phyloP scores from a whole-genome alignment of 92 coral and sea anemone species.

The Epizoanthus stellaris region DNA sequence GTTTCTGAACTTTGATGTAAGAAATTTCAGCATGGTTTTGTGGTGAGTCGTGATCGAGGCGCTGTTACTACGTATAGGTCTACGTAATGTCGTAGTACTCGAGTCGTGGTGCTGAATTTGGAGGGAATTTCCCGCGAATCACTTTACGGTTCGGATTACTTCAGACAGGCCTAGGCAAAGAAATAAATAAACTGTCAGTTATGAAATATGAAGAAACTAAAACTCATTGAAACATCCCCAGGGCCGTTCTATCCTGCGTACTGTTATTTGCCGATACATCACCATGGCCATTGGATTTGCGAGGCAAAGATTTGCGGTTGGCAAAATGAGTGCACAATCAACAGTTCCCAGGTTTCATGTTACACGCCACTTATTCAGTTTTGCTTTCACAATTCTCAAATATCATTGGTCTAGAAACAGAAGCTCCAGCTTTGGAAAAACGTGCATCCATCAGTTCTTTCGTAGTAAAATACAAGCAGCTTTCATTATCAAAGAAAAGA shows the following conservation, averaged over 20 bases:
- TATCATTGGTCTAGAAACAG: neutral
- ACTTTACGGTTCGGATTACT: conserved; percentile 70
- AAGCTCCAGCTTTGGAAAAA: neutral
- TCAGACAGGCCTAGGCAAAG: conserved; percentile 34
- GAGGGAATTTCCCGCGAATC: conserved; percentile 89
- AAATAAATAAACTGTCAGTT: neutral
- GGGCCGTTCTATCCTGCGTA: neutral
- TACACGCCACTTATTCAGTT: conserved; percentile 21
- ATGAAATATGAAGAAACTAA: neutral
- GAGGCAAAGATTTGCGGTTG: conserved; percentile 12
- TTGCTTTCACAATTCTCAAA: neutral
- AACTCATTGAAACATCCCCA: neutral
- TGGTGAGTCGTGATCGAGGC: conserved; percentile 33
- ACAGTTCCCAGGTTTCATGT: neutral
- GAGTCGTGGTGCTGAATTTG: conserved; percentile 41
- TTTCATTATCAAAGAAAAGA: conserved; percentile 38
- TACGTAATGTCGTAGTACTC: conserved; percentile 50
- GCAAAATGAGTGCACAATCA: conserved; percentile 4
- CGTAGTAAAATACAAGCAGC: conserved; percentile 1
- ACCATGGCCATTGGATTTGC: neutral
- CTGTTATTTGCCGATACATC: neutral
- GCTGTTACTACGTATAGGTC: no score
- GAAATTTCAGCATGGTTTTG: conserved; percentile 91
- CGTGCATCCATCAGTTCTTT: neutral
- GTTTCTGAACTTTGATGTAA: conserved; percentile 92